phyloP scores from a whole-genome alignment of 2,888 invertebrate genomes.

The Dyspetes luteomarginatus region DNA sequence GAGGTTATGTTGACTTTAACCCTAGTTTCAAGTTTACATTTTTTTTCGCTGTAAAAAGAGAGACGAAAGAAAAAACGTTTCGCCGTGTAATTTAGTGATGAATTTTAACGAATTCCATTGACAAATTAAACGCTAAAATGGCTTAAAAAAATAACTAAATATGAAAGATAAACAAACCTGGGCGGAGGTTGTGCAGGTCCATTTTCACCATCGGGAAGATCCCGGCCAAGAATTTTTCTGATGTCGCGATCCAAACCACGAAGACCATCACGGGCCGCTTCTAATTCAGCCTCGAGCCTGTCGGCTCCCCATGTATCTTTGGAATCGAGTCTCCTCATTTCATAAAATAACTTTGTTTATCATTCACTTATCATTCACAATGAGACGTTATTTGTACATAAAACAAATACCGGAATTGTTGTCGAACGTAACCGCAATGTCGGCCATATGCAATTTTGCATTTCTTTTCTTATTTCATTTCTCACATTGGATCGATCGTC shows the following conservation, averaged over 20 bases:
- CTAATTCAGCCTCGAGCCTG: conserved; percentile 80
- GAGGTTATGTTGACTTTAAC: too few species aligned
- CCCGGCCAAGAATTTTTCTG: conserved; percentile 81
- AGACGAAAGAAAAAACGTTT: not conserved
- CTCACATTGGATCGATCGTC: conserved; percentile 7
- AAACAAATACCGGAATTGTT: conserved; percentile 58
- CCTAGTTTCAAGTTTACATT: not conserved
- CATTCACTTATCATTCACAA: conserved; percentile 32
- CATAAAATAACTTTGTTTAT: not conserved
- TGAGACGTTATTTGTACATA: conserved; percentile 32
- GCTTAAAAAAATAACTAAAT: not conserved
- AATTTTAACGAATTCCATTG: not conserved
- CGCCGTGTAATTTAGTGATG: not conserved
- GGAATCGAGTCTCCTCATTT: conserved; percentile 79
- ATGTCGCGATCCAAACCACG: conserved; percentile 81
- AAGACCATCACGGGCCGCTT: conserved; percentile 80
- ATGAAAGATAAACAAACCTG: conserved; percentile 67
- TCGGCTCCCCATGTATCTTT: conserved; percentile 80
- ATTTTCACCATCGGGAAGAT: conserved; percentile 81
- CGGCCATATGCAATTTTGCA: conserved; percentile 53
- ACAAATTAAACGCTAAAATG: not conserved
- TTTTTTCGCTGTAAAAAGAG: not conserved
- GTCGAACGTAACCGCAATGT: conserved; percentile 61
- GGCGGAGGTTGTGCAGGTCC: conserved; percentile 74
- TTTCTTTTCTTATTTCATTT: conserved; percentile 11